Evolutionary conservation across 2,888 invertebrate genomes (phyloP).

Genomic region (Bombyx huttoni): DNA sequence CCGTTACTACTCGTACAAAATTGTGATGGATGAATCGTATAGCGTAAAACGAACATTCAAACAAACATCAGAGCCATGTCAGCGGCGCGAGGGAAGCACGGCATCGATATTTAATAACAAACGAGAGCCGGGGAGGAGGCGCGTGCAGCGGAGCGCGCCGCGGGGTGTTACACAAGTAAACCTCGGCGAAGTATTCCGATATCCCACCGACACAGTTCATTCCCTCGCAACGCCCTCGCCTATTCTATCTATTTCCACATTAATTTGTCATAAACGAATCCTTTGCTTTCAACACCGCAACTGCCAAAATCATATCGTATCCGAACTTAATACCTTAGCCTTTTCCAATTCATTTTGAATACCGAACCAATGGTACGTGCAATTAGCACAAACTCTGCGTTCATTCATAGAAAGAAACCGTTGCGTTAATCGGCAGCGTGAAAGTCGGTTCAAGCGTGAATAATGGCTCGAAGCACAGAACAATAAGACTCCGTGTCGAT

Average conservation of each 20-base stretch:
- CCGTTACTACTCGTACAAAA: background rate
- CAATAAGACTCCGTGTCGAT: conserved; percentile 68
- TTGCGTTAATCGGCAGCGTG: conserved; percentile 58
- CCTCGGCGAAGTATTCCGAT: conserved; percentile 62
- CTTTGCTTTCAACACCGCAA: background rate
- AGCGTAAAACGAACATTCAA: background rate
- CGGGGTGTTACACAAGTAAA: conserved; percentile 54
- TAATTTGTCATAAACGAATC: conserved; percentile 1
- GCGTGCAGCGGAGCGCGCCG: conserved; percentile 27
- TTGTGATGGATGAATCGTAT: background rate
- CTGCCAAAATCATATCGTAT: background rate
- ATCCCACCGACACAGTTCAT: conserved; percentile 30
- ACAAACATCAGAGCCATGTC: conserved; percentile 3
- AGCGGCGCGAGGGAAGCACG: conserved; percentile 21
- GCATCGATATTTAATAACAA: conserved; percentile 44
- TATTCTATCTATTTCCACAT: conserved; percentile 13
- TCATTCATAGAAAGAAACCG: conserved; percentile 31
- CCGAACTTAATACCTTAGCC: background rate
- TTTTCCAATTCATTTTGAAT: background rate
- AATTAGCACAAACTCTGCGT: background rate
- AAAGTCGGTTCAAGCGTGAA: conserved; percentile 61
- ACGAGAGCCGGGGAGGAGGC: conserved; percentile 36
- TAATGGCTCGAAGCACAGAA: conserved; percentile 56
- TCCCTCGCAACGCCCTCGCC: conserved; percentile 2
- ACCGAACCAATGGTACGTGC: background rate